These are phyloP conservation scores for Drosophila ambigua DNA, from an alignment of 1,140 invertebrate genomes.

Conservation along the genomic window DNA sequence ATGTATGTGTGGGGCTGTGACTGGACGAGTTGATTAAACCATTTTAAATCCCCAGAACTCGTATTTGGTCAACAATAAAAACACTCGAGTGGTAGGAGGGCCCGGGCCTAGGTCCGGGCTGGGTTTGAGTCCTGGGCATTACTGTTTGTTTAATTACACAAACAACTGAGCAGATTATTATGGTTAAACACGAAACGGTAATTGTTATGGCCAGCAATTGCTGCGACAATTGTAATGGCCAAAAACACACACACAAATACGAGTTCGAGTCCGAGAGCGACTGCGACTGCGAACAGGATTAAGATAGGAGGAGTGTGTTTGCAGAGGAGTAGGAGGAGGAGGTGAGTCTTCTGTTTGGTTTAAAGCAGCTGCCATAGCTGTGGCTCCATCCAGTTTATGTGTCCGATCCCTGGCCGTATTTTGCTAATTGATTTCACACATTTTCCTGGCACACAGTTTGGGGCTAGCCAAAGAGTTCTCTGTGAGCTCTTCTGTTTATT, in stretches of 20 bases:
- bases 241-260: conserved; percentile 10
- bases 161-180: conserved; percentile 79
- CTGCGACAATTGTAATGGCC: conserved; percentile 64
- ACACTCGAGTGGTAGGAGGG: conserved; percentile 51
- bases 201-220: conserved; percentile 76
- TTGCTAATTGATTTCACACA: conserved; percentile 34
- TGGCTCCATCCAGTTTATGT: conserved; percentile 16
- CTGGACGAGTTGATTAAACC: conserved; percentile 63
- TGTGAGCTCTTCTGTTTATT: no score
- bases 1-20: not conserved
- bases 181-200: conserved; percentile 80
- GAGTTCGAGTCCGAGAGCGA: no score
- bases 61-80: conserved; percentile 58
- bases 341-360: conserved; percentile 2
- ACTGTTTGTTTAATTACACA: conserved; percentile 81
- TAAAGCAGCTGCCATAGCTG: not conserved
- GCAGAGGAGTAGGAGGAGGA: no score
- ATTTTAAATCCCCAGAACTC: conserved; percentile 71
- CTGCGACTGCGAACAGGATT: not conserved
- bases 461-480: no score
- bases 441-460: not conserved
- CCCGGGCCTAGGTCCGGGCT: conserved; percentile 8
- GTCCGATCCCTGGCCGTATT: conserved; percentile 26
- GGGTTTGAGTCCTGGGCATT: conserved; percentile 41
- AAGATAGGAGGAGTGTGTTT: not conserved